Base-by-base conservation (phyloP, 2,113 vertebrate genomes). In the Nansenia antarctica region DNA sequence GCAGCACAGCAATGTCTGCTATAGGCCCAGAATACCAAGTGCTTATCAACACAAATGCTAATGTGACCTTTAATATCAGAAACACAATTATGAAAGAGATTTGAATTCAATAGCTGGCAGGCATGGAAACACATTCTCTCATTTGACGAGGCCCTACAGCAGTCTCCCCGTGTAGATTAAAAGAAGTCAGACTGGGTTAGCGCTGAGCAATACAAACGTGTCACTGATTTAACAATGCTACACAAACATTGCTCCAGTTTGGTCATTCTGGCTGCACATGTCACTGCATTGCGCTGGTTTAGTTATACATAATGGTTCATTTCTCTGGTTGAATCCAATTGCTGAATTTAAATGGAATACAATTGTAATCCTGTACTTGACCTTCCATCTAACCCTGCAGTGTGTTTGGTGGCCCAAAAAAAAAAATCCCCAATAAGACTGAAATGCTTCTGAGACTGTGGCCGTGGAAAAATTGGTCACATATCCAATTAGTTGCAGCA, bases 1-100 rank as follows among this genome's bases (percentile, higher is more conserved):
- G n/a, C 7, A 49, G 18, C n/a, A 59, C 59, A 35, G 39, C 72
- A 35, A 64, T 18, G 2, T 12, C 70, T 5, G 62, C 66, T 75
- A 66, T 74, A 70, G 70, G 83, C 70, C 55, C 65, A 65, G 84
- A 69, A 85, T 85, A 83, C 79, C 70, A 87, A 87, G 79, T 81
- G 70, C 88, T 82, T 88, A 90, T 88, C 86, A 89, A 88, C 85
- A 76, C 73, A 65, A 84, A 92, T 92, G 90, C 88, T 86, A 91
- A 92, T 90, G 86, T 88, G 83, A 91, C 89, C 88, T 92, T 92
- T 92, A 82, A 79, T 85, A 85, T 83, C 75, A 80, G 84, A 87
- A 86, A 85, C 79, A 85, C 89, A 89, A 88, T 85, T 84, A 88
- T 85, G 85, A 92, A 90, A 85, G 85, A 75, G 79, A 82, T 82